Percentiles rank a stretch among this genome's conserved stretches.
phyloP scores from a whole-genome alignment of 2,888 invertebrate genomes.

The Plebejus anna region DNA sequence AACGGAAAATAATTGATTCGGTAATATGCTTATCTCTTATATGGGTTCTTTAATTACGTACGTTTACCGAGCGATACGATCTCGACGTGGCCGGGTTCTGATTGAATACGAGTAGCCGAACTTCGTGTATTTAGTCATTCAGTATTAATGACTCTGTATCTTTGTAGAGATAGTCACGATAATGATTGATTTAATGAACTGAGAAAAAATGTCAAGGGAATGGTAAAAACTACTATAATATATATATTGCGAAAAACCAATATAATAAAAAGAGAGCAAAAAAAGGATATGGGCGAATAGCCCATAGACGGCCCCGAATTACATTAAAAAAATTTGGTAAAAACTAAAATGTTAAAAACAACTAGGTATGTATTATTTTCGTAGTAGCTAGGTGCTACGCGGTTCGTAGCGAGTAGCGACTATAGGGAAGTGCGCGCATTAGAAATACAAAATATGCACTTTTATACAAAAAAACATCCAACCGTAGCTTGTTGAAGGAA shows the following conservation, averaged over 20 bases:
- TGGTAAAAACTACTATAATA: too few species aligned
- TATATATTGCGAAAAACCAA: too few species aligned
- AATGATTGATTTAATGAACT: not conserved
- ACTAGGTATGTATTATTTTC: not conserved
- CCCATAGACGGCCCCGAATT: too few species aligned
- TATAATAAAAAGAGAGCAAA: too few species aligned
- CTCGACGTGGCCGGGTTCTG: conserved; percentile 4
- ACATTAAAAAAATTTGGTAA: too few species aligned
- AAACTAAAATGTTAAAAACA: not conserved
- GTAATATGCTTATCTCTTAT: conserved; percentile 20
- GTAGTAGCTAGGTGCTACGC: not conserved
- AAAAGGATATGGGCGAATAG: too few species aligned
- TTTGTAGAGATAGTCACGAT: not conserved
- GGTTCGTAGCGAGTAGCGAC: conserved; percentile 1
- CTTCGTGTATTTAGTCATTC: conserved; percentile 8
- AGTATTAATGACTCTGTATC: conserved; percentile 5
- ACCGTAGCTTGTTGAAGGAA: not conserved
- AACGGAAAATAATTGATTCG: conserved; percentile 24
- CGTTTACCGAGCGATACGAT: conserved; percentile 21
- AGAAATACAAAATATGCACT: not conserved
- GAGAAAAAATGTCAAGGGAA: not conserved
- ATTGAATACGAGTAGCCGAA: conserved; percentile 15
- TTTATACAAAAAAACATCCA: not conserved
- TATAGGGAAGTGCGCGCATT: not conserved
- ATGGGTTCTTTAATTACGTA: conserved; percentile 23